phyloP scores from a whole-genome alignment of 1,140 invertebrate genomes.

The Solen grandis region DNA sequence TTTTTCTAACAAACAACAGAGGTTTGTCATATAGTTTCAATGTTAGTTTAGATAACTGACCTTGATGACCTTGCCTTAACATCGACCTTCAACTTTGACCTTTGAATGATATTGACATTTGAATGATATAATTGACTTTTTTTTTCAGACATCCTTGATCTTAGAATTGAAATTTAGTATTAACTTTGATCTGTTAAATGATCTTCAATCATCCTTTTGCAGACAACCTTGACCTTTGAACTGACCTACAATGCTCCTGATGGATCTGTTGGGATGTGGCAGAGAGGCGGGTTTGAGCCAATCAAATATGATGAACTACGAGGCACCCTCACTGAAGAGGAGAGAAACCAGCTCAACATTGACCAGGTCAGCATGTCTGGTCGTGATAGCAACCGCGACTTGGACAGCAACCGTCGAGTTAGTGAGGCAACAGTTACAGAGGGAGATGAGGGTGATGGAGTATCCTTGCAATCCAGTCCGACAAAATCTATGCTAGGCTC shows the following conservation, averaged over 20 bases:
- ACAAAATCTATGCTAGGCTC: slow-evolving; percentile 71
- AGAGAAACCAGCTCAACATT: slow-evolving; percentile 89
- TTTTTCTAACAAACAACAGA: too few relatives aligned
- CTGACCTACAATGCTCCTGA: slow-evolving; percentile 86
- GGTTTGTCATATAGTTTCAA: too few relatives aligned
- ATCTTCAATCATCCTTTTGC: too few relatives aligned
- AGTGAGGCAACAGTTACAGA: slow-evolving; percentile 5
- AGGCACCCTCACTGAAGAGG: slow-evolving; percentile 86
- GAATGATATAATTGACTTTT: too few relatives aligned
- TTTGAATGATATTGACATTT: too few relatives aligned
- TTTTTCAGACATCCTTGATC: too few relatives aligned
- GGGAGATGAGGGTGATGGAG: slow-evolving; percentile 47
- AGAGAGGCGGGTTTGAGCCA: slow-evolving; percentile 82
- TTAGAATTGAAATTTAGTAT: too few relatives aligned
- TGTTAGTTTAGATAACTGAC: too few relatives aligned
- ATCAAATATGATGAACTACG: slow-evolving; percentile 82
- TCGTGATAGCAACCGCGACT: slow-evolving; percentile 23
- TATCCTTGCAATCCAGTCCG: slow-evolving; percentile 53
- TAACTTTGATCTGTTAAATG: too few relatives aligned
- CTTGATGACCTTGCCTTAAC: too few relatives aligned
- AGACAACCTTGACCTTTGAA: slow-evolving; percentile 86
- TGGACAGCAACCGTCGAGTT: slow-evolving; percentile 49
- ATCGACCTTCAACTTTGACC: too few relatives aligned
- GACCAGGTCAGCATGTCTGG: slow-evolving; percentile 82
- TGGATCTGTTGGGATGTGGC: slow-evolving; percentile 82